Base-by-base conservation (phyloP, 35 echinoderm and acorn worm species). In the Lytechinus variegatus region DNA sequence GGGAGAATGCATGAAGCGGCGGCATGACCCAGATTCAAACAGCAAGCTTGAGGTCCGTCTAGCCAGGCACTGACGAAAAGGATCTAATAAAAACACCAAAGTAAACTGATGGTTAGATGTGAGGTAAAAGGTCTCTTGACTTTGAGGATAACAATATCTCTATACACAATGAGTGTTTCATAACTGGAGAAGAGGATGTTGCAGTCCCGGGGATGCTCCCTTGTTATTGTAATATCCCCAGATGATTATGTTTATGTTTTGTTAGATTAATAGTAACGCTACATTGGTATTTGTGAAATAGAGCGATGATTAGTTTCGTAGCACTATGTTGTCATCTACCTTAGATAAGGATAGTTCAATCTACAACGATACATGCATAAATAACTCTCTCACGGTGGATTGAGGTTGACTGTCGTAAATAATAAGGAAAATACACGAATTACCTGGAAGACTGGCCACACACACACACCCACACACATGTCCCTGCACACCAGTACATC, bases 321-420 rank as follows among this genome's bases (percentile, higher is more conserved):
- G 66, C n/a, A 79, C 19, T 79, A 79, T 79, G 66, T 79, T 79
- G 66, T 79, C 66, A 79, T 79, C 66, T 79, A 79, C 66, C 66
- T 79, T n/a, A 79, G 66, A 79, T 79, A 44, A 44, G 33, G 33
- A 44, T 44, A 44, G 33, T 44, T 1, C 33, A 44, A 44, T 44
- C 33, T 44, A 2, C 33, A 44, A 44, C 33, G 2, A 44, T 44
- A 44, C 33, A 44, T 44, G 33, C 33, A 44, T 44, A 44, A 44
- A 44, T 0, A 44, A 44, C 33, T 44, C 33, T 44, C 33, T 44
- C 33, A 44, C 33, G 33, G 2, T 44, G 33, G 0, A 44, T 44
- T 44, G 0, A 44, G 33, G 33, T 44, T 44, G 33, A 44, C 33
- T 44, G 33, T 2, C 33, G 33, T 1, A 44, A 2, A 1, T 44